phyloP scores from a whole-genome alignment of 2,797 vertebrate genomes.

The Chrysocyon brachyurus region DNA sequence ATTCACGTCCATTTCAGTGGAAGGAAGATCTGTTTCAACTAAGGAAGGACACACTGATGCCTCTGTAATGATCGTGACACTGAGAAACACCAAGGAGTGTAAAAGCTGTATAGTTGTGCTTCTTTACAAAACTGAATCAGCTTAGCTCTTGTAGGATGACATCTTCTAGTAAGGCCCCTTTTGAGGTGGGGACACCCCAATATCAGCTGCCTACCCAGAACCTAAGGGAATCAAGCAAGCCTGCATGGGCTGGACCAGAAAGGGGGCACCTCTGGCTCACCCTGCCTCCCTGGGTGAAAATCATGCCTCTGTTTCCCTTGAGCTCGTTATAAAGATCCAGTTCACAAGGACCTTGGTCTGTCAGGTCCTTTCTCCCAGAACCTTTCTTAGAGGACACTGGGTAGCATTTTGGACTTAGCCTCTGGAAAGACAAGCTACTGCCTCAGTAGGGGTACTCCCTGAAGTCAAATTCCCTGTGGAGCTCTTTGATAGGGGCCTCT shows the following conservation, averaged over 20 bases:
- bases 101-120: neutral
- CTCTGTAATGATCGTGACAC: neutral
- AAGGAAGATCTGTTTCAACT: neutral
- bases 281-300: neutral
- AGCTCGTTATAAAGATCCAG: neutral
- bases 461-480: neutral
- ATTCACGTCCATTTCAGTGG: neutral
- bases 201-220: neutral
- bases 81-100: neutral
- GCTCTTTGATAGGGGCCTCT: neutral
- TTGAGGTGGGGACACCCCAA: neutral
- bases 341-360: neutral
- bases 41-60: neutral
- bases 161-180: neutral
- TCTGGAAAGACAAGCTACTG: neutral
- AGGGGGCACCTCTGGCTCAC: neutral
- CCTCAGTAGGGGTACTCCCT: neutral
- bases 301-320: neutral
- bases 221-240: neutral
- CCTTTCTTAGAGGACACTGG: neutral
- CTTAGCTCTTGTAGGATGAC: neutral
- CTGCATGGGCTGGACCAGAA: neutral
- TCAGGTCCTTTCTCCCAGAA: no score
- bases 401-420: neutral
- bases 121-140: neutral